These are phyloP conservation scores for Euthynnus affinis DNA, from an alignment of 2,797 vertebrate species.

Conservation along the genomic window DNA sequence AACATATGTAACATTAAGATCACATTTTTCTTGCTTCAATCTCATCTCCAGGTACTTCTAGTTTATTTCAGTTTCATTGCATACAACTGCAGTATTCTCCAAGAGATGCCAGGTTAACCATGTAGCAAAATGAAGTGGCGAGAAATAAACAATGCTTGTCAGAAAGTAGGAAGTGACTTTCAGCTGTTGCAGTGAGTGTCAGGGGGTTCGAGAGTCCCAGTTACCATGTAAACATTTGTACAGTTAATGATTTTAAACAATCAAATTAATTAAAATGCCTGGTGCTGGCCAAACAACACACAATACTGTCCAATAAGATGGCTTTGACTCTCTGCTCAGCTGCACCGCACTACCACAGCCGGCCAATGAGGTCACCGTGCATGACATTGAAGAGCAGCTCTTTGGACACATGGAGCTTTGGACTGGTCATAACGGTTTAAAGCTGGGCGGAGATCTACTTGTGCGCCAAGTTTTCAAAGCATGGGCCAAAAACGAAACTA, in stretches of 20 bases:
- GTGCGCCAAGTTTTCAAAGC: conserved; percentile 48
- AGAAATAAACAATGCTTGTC: neutral
- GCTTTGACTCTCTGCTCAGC: conserved; percentile 28
- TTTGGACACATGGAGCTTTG: conserved; percentile 35
- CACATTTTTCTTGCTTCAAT: neutral
- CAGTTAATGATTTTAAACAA: neutral
- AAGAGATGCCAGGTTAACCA: neutral
- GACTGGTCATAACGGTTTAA: conserved; percentile 26
- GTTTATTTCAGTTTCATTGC: neutral
- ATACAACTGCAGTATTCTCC: conserved; percentile 4
- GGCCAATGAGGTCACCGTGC: conserved; percentile 55
- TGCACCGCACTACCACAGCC: conserved; percentile 28
- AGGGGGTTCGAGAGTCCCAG: neutral
- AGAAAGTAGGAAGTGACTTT: conserved; percentile 4
- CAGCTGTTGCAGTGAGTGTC: neutral
- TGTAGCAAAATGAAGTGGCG: neutral
- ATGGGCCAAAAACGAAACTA: conserved; percentile 53
- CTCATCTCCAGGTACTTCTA: neutral
- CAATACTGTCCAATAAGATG: conserved; percentile 23
- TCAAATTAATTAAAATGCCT: conserved; percentile 7
- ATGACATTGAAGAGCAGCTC: conserved; percentile 43
- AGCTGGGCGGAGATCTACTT: conserved; percentile 44
- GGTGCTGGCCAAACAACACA: conserved; percentile 28
- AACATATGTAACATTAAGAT: neutral
- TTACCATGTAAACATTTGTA: conserved; percentile 2